Evolutionary conservation across 2,888 invertebrate species (phyloP), one percentile per base, ranked within the genome.

Genomic region (Parthenolecanium corni): DNA sequence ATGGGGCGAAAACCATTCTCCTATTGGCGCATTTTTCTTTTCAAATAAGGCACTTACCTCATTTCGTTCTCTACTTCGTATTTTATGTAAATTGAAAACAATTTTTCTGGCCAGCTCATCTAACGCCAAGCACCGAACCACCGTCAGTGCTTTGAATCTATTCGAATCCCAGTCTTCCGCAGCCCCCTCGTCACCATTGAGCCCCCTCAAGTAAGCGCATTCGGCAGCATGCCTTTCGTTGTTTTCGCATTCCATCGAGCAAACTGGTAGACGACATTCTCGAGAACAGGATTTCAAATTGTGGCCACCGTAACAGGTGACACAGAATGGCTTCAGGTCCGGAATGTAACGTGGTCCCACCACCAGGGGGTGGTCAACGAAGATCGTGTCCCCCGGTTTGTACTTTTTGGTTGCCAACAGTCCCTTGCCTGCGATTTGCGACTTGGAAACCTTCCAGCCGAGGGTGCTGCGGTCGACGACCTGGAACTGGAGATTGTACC

Each of bases 221-320:
- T 88, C 87, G 52, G 74, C 73, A 51, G 72, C 71, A 74, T 89
- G 88, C 23, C 69, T 68, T 38, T 73, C 70, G 4, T 78, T 77
- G 68, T 78, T 77, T 71, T 82, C 78, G 73, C 89, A 89, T 64
- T 74, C 71, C 1, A 44, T 24, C 11, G 81, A 80, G 72, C 89
- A 89, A 44, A 89, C 75, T 18, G 83, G 81, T 68, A 87, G 76
- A 2, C 82, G 80, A 71, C 88, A 89, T 53, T 77, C 77, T 44
- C 76, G 78, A 46, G 77, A 73, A 71, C 88, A 88, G 49, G 53
- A 40, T 36, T 63, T 63, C 52, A 63, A 63, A 49, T 63, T 63
- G 23, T 53, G 20, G 20, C 11, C 46, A 12, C 31, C 20, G 74
- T 68, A 3, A 70, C 66, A 62, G 66, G 46, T 14, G 64, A 65